A percentile compares a stretch with the other conserved stretches of the same genome.
These are phyloP conservation scores for Trachelus stipa DNA, from an alignment of 2,888 invertebrate species.

Conservation along the genomic window DNA sequence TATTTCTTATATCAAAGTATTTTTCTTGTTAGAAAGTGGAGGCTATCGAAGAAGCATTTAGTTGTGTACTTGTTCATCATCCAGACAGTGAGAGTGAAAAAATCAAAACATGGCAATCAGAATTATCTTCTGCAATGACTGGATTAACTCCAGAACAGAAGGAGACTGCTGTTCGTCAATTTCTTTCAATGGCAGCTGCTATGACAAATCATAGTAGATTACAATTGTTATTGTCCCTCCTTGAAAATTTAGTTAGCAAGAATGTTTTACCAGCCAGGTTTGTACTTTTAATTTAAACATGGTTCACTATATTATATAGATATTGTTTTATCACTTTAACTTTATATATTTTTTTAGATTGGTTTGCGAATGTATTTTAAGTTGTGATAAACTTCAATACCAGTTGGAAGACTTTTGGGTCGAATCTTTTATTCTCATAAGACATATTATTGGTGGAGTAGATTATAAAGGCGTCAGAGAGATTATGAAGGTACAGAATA, in stretches of 20 bases:
- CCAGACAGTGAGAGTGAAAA: conserved; percentile 78
- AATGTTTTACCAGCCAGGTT: conserved; percentile 82
- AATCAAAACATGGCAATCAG: conserved; percentile 76
- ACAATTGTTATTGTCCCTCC: conserved; percentile 78
- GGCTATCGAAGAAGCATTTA: conserved; percentile 89
- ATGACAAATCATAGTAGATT: conserved; percentile 82
- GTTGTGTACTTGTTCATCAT: conserved; percentile 85
- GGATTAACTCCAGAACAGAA: conserved; percentile 78
- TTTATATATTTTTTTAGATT: conserved; percentile 67
- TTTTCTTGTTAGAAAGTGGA: conserved; percentile 77
- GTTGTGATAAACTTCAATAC: conserved; percentile 84
- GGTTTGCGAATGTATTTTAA: conserved; percentile 88
- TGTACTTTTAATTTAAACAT: not conserved
- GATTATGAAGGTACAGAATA: conserved; percentile 82
- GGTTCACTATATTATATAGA: not conserved
- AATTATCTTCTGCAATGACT: conserved; percentile 76
- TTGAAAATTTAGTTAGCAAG: conserved; percentile 81
- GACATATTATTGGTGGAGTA: conserved; percentile 88
- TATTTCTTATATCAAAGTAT: not conserved
- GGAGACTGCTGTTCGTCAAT: conserved; percentile 81
- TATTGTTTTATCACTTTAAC: not conserved
- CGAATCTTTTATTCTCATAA: conserved; percentile 85
- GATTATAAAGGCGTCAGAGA: conserved; percentile 96
- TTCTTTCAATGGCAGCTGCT: conserved; percentile 78
- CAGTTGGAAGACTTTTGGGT: conserved; percentile 90